These are phyloP conservation scores for Nipponacmea schrenckii DNA, from an alignment of 2,888 invertebrate species.

Conservation along the genomic window DNA sequence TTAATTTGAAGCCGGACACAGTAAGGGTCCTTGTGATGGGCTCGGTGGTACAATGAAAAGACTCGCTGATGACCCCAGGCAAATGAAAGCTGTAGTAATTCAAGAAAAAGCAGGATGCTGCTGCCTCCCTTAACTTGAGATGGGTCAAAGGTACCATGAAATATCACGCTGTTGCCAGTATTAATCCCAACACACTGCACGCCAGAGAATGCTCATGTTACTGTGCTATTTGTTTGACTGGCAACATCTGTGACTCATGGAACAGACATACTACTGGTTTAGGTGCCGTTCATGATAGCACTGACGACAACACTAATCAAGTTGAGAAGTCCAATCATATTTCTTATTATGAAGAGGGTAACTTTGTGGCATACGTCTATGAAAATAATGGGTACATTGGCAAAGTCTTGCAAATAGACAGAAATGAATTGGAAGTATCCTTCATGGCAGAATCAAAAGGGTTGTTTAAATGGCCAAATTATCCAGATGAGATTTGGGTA, in stretches of 20 bases:
- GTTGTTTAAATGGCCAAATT: background rate
- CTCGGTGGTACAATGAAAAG: slow-evolving; percentile 16
- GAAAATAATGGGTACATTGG: background rate
- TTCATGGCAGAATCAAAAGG: background rate
- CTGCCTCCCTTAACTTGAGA: too few species aligned
- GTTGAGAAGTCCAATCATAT: too few species aligned
- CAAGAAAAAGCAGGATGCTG: too few species aligned
- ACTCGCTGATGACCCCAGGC: background rate
- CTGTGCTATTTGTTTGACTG: too few species aligned
- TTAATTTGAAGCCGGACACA: slow-evolving; percentile 32
- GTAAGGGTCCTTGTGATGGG: slow-evolving; percentile 35
- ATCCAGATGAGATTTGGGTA: background rate
- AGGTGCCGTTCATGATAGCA: background rate
- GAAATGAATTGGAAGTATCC: background rate
- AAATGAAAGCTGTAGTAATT: too few species aligned
- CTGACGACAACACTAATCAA: background rate
- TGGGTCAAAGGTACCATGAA: too few species aligned
- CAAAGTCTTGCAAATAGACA: background rate
- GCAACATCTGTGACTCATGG: too few species aligned
- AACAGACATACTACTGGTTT: too few species aligned
- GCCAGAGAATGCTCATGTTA: too few species aligned
- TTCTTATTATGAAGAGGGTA: background rate
- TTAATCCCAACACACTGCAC: too few species aligned
- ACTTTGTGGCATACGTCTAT: background rate
- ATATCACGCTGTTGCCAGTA: too few species aligned